Conservation (phyloP, 2,113 vertebrate genomes). For the Mormyrus lacerda region DNA sequence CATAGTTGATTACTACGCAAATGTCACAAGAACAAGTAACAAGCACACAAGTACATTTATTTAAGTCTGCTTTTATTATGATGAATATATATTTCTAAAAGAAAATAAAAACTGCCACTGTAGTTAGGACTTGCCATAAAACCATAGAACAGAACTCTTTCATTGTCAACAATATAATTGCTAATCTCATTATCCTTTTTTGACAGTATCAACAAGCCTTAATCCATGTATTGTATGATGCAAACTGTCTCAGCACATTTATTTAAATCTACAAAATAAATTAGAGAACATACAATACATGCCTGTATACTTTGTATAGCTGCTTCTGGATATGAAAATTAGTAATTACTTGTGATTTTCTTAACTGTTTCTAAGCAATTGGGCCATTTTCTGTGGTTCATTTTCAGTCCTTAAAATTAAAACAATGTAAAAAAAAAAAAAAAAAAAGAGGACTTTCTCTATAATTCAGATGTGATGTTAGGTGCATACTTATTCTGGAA, state of each 20-base stretch:
- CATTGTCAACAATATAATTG: not conserved
- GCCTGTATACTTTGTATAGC: too few relatives aligned
- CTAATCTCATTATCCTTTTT: not conserved
- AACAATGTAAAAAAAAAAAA: not conserved
- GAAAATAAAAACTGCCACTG: not conserved
- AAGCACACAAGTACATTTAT: not conserved
- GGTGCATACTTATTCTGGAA: not conserved
- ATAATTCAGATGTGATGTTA: not conserved
- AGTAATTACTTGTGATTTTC: not conserved
- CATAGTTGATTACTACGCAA: too few relatives aligned
- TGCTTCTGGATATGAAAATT: constrained; percentile 9
- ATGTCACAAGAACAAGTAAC: not conserved
- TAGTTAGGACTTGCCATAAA: constrained; percentile 7
- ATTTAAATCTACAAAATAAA: not conserved
- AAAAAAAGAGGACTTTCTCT: not conserved
- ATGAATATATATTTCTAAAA: not conserved
- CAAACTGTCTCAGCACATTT: not conserved
- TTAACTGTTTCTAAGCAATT: not conserved
- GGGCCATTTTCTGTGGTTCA: not conserved
- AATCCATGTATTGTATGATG: constrained; percentile 3
- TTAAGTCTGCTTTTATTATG: constrained; percentile 14
- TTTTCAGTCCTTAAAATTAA: not conserved
- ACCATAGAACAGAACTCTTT: not conserved
- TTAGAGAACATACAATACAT: constrained; percentile 5
- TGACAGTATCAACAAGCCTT: not conserved